Conservation (phyloP, 2,888 invertebrate species). For the Drosophila emarginata region DNA sequence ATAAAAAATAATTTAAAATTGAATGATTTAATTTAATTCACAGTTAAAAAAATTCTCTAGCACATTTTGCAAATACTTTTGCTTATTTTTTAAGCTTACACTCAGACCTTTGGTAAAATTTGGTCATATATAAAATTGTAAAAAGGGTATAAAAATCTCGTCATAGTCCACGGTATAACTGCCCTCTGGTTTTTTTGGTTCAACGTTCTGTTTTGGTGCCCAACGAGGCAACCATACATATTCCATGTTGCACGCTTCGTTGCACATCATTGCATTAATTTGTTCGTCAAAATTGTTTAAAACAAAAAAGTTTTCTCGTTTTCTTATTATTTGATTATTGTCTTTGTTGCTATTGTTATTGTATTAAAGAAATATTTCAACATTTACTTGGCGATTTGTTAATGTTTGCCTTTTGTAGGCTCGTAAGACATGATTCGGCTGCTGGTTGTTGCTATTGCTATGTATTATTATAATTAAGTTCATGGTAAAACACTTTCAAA, state of each 20-base stretch:
- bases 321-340: slow-evolving; percentile 8
- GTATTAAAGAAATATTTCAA: slow-evolving; percentile 52
- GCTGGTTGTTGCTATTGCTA: slow-evolving; percentile 21
- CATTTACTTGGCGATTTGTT: slow-evolving; percentile 46
- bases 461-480: slow-evolving; percentile 62
- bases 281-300: slow-evolving; percentile 41
- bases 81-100: no score
- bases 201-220: slow-evolving; percentile 60
- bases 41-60: no score
- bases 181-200: slow-evolving; percentile 43
- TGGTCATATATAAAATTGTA: no score
- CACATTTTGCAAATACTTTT: no score
- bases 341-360: background rate
- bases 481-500: slow-evolving; percentile 66
- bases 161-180: background rate
- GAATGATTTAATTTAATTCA: no score
- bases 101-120: no score
- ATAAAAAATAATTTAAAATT: no score
- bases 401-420: slow-evolving; percentile 31
- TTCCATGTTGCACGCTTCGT: slow-evolving; percentile 67
- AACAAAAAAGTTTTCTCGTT: background rate
- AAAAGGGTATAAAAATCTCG: background rate
- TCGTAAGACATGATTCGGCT: slow-evolving; percentile 40
- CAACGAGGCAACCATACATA: slow-evolving; percentile 35
- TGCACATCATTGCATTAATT: slow-evolving; percentile 69